Conservation (phyloP, 2,888 invertebrate genomes). For the Adelognathus sp. region DNA sequence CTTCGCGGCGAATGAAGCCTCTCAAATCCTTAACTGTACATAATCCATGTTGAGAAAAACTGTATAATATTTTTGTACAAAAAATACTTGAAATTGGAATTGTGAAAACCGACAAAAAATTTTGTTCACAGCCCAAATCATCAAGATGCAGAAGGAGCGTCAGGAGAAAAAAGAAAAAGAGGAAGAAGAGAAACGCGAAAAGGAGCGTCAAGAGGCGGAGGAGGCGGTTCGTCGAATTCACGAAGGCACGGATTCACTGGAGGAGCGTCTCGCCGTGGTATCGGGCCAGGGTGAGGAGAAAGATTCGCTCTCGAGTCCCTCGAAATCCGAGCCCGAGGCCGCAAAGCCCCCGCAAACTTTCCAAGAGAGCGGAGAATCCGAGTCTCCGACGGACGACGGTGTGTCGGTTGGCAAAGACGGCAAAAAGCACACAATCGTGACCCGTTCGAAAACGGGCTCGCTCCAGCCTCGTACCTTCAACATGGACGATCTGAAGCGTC, state of each 20-base stretch:
- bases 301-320: no score
- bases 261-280: constrained; percentile 74
- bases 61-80: no score
- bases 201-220: constrained; percentile 82
- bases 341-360: constrained; percentile 58
- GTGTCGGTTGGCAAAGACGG: constrained; percentile 77
- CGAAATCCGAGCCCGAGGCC: no score
- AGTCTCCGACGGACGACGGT: constrained; percentile 72
- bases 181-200: constrained; percentile 82
- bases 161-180: constrained; percentile 83
- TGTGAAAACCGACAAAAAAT: constrained; percentile 27
- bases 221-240: constrained; percentile 83
- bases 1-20: no score
- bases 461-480: constrained; percentile 85
- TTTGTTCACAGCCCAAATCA: constrained; percentile 83
- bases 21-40: no score
- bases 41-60: no score
- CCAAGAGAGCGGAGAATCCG: constrained; percentile 73
- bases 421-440: constrained; percentile 82
- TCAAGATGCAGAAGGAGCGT: constrained; percentile 85
- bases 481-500: constrained; percentile 83
- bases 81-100: no score
- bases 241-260: constrained; percentile 81
- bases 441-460: constrained; percentile 86
- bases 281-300: constrained; percentile 80